A percentile compares a stretch with the other conserved stretches of the same genome.
Conservation (phyloP, 1,140 invertebrate species). For the Papilio xuthus region DNA sequence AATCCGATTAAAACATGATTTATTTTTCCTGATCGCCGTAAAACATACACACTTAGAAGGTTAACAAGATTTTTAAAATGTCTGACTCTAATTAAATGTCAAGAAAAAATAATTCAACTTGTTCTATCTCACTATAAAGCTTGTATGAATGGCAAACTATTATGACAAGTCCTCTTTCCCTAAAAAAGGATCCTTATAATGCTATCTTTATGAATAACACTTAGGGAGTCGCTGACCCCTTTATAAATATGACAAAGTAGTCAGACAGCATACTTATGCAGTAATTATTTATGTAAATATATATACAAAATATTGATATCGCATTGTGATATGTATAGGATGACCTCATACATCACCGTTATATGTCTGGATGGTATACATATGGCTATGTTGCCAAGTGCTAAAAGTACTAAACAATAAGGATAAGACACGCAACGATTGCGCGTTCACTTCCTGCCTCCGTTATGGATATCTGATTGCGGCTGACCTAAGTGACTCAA, state of each 20-base stretch:
- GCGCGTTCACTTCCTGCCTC: conserved; percentile 49
- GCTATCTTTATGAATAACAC: too few relatives aligned
- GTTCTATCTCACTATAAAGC: neutral
- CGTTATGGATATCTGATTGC: conserved; percentile 50
- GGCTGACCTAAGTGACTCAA: conserved; percentile 42
- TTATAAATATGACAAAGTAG: neutral
- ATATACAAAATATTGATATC: neutral
- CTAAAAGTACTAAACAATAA: conserved; percentile 37
- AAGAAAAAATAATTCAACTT: conserved; percentile 4
- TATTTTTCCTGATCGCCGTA: neutral
- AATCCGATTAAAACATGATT: neutral
- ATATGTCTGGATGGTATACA: neutral
- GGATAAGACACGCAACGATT: conserved; percentile 37
- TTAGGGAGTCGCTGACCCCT: neutral
- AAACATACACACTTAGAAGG: neutral
- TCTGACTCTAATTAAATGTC: conserved; percentile 8
- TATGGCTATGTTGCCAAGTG: neutral
- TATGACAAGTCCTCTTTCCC: neutral
- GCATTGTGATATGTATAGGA: neutral
- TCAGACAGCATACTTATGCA: neutral
- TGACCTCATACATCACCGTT: conserved; percentile 26
- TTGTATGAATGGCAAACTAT: neutral
- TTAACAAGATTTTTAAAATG: conserved; percentile 4
- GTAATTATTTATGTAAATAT: neutral
- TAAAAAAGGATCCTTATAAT: too few relatives aligned